phyloP scores from a whole-genome alignment of 2,888 invertebrate species.

The Ophion slaviceki region DNA sequence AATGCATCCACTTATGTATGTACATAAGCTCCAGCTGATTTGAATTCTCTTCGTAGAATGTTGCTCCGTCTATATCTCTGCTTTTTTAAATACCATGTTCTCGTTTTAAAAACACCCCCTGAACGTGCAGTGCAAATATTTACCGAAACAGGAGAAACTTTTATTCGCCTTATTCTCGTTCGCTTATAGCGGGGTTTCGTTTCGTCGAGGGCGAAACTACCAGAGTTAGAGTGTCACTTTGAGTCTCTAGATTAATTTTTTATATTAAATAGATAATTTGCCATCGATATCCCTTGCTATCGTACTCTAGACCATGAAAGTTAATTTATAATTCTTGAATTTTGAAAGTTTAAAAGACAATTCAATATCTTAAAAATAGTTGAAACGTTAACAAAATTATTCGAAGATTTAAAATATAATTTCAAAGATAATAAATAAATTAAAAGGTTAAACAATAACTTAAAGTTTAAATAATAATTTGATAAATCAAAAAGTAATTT shows the following conservation, averaged over 20 bases:
- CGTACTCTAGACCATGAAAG: not conserved
- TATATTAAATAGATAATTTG: not conserved
- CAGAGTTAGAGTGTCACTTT: not conserved
- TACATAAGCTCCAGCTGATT: constrained; percentile 33
- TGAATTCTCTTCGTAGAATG: constrained; percentile 46
- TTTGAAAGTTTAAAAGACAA: too few species aligned
- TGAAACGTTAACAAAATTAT: too few species aligned
- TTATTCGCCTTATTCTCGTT: not conserved
- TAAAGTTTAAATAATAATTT: too few species aligned
- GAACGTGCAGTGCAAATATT: not conserved
- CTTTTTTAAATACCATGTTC: constrained; percentile 1
- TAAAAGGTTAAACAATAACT: too few species aligned
- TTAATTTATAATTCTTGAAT: too few species aligned
- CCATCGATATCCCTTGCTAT: not conserved
- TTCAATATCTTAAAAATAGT: too few species aligned
- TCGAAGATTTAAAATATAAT: not conserved
- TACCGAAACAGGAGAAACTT: not conserved
- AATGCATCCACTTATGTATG: not conserved
- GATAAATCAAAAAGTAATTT: too few species aligned
- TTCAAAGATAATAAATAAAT: not conserved
- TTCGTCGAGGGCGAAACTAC: not conserved
- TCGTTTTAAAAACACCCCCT: too few species aligned
- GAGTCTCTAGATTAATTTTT: not conserved
- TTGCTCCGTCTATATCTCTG: constrained; percentile 27
- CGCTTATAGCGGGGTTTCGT: not conserved